Percentiles rank a stretch among this genome's conserved stretches.
These are phyloP conservation scores for Phodopus roborovskii DNA, from an alignment of 2,113 vertebrate species.

Conservation along the genomic window DNA sequence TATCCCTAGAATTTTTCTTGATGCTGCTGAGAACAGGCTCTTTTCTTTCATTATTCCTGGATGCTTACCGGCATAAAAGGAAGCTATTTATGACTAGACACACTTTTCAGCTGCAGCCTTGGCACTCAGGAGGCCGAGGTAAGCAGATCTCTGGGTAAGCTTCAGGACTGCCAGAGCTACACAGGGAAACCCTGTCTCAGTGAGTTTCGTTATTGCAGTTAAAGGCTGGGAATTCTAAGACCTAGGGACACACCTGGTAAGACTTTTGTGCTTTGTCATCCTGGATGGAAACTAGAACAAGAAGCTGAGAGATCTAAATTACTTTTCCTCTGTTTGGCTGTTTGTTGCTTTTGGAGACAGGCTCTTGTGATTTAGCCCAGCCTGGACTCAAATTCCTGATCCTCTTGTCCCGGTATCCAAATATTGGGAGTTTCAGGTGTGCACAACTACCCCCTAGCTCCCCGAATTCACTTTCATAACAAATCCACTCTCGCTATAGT, in stretches of 20 bases:
- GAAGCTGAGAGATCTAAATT: not conserved
- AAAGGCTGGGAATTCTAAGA: not conserved
- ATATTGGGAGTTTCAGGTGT: too few relatives aligned
- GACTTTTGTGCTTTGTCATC: not conserved
- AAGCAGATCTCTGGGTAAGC: too few relatives aligned
- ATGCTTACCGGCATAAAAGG: not conserved
- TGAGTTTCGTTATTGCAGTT: too few relatives aligned
- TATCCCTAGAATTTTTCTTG: too few relatives aligned
- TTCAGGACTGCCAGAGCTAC: not conserved
- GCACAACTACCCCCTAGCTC: too few relatives aligned
- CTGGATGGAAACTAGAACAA: not conserved
- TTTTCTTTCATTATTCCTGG: not conserved
- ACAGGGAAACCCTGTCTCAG: not conserved
- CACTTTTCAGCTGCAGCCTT: not conserved
- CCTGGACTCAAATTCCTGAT: too few relatives aligned
- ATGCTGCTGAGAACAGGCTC: too few relatives aligned
- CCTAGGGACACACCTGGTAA: not conserved
- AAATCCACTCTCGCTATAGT: not conserved
- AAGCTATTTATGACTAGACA: not conserved
- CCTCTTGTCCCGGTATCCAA: too few relatives aligned
- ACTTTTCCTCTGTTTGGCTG: too few relatives aligned
- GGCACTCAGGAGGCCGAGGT: too few relatives aligned
- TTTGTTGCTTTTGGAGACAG: too few relatives aligned
- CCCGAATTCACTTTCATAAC: not conserved
- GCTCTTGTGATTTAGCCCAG: too few relatives aligned